Evolutionary conservation across 2,888 invertebrate species (phyloP).

Genomic region (Drosophila robusta): DNA sequence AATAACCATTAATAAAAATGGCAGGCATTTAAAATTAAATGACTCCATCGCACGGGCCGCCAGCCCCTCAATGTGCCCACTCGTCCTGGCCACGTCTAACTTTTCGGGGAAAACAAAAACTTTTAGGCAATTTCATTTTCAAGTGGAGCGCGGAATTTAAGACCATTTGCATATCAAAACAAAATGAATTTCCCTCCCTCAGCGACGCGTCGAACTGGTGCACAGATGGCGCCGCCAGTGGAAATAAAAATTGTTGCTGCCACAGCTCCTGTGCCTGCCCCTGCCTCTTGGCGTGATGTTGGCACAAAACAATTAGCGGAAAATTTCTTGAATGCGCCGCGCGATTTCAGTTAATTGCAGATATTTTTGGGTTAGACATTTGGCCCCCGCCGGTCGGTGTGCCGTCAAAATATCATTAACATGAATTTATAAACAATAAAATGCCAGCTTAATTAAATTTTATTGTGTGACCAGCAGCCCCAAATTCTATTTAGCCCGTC

Average conservation of each 20-base stretch:
- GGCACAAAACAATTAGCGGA: slow-evolving; percentile 71
- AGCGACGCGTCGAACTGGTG: slow-evolving; percentile 9
- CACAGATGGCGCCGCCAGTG: slow-evolving; percentile 55
- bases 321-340: slow-evolving; percentile 62
- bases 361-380: slow-evolving; percentile 53
- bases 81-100: slow-evolving; percentile 5
- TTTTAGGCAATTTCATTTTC: slow-evolving; percentile 75
- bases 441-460: slow-evolving; percentile 77
- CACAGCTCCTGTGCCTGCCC: slow-evolving; percentile 2
- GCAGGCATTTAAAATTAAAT: slow-evolving; percentile 77
- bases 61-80: too few relatives aligned
- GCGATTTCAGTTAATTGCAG: slow-evolving; percentile 73
- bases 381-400: neutral
- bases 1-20: slow-evolving; percentile 78
- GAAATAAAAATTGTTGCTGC: slow-evolving; percentile 32
- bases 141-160: slow-evolving; percentile 60
- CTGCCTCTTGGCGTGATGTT: slow-evolving; percentile 28
- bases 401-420: slow-evolving; percentile 75
- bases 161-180: slow-evolving; percentile 77
- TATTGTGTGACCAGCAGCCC: slow-evolving; percentile 33
- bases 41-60: slow-evolving; percentile 55
- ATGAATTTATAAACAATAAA: slow-evolving; percentile 81
- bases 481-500: slow-evolving; percentile 13
- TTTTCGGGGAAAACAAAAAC: slow-evolving; percentile 47
- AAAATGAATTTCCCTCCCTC: slow-evolving; percentile 56